Evolutionary conservation across 2,888 invertebrate species (phyloP).

Genomic region (Lacanobia oleracea): DNA sequence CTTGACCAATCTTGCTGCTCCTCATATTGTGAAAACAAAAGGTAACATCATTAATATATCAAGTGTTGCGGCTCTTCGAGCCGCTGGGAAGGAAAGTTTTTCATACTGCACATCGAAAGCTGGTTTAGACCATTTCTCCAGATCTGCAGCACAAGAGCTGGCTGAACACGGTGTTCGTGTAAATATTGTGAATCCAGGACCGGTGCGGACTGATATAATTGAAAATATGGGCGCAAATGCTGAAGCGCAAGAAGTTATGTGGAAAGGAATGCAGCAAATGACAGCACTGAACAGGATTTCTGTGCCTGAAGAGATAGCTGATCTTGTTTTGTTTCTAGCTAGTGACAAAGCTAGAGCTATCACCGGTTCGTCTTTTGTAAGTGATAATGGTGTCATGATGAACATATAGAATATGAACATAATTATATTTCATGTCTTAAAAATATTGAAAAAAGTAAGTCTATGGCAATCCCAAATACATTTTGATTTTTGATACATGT

Average conservation of each 20-base stretch:
- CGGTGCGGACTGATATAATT: slow-evolving; percentile 25
- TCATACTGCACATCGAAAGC: slow-evolving; percentile 32
- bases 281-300: slow-evolving; percentile 27
- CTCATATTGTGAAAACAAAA: slow-evolving; percentile 61
- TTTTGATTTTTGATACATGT: too few relatives aligned
- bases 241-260: not conserved
- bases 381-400: slow-evolving; percentile 34
- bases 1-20: slow-evolving; percentile 60
- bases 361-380: slow-evolving; percentile 38
- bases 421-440: too few relatives aligned
- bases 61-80: slow-evolving; percentile 11
- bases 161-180: slow-evolving; percentile 33
- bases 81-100: not conserved
- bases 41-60: slow-evolving; percentile 79
- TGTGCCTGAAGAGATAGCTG: slow-evolving; percentile 81
- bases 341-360: slow-evolving; percentile 35
- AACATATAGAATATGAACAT: not conserved
- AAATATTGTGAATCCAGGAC: slow-evolving; percentile 36
- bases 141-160: slow-evolving; percentile 28
- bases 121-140: slow-evolving; percentile 31
- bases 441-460: too few relatives aligned
- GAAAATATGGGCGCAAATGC: slow-evolving; percentile 12
- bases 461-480: too few relatives aligned
- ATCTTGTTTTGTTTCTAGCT: slow-evolving; percentile 33
- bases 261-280: not conserved